Percentiles rank a stretch among this genome's conserved stretches.
These are phyloP conservation scores for Darevskia nairensis DNA, from an alignment of 2,797 vertebrate genomes.

Conservation along the genomic window DNA sequence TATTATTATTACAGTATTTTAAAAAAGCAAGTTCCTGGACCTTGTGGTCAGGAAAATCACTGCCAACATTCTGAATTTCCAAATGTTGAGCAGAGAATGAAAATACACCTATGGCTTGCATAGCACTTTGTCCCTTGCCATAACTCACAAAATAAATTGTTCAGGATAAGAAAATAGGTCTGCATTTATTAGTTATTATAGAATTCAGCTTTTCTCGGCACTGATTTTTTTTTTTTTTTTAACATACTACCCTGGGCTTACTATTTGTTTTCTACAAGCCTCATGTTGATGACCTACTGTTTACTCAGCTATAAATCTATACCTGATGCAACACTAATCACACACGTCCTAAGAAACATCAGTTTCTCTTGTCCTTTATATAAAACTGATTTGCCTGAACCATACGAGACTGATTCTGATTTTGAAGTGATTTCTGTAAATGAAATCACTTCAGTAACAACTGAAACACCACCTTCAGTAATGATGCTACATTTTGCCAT, in stretches of 20 bases:
- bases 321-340: not conserved
- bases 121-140: not conserved
- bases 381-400: not conserved
- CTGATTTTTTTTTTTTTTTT: not conserved
- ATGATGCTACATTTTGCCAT: constrained; percentile 46
- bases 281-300: not conserved
- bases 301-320: not conserved
- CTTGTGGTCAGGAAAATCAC: not conserved
- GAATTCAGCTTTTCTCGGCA: too few species aligned
- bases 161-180: not conserved
- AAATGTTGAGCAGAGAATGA: not conserved
- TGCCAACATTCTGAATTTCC: not conserved
- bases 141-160: not conserved
- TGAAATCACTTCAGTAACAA: not conserved
- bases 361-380: not conserved
- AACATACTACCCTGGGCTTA: not conserved
- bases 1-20: not conserved
- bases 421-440: constrained; percentile 3
- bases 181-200: not conserved
- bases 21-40: not conserved
- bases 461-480: not conserved
- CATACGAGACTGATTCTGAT: not conserved
- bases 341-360: not conserved
- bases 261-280: not conserved
- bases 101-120: not conserved